Evolutionary conservation across 2,888 invertebrate genomes (phyloP).

Genomic region (Fragum whitleyi): DNA sequence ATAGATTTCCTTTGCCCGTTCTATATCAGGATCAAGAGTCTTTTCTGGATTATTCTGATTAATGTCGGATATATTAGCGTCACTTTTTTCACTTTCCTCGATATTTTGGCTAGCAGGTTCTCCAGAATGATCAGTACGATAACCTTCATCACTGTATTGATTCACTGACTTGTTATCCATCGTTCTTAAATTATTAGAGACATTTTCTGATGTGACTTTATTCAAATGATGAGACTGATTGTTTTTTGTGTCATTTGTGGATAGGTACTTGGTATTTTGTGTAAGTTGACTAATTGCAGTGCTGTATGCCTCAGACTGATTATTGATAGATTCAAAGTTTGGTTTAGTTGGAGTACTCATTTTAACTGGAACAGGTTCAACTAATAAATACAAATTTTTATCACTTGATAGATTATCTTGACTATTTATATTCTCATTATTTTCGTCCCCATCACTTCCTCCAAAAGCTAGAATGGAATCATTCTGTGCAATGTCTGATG

Average conservation of each 20-base stretch:
- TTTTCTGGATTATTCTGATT: slow-evolving; percentile 27
- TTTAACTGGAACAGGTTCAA: slow-evolving; percentile 59
- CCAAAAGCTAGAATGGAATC: slow-evolving; percentile 66
- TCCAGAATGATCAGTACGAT: slow-evolving; percentile 38
- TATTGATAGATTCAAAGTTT: slow-evolving; percentile 34
- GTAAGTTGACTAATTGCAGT: slow-evolving; percentile 43
- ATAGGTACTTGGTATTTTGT: slow-evolving; percentile 50
- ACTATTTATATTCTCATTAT: slow-evolving; percentile 20
- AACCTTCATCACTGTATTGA: slow-evolving; percentile 60
- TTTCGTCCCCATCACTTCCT: slow-evolving; percentile 47
- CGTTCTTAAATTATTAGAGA: neutral
- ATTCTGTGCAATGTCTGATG: slow-evolving; percentile 53
- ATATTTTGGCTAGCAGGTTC: slow-evolving; percentile 31
- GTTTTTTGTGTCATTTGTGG: slow-evolving; percentile 29
- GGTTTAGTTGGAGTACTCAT: slow-evolving; percentile 66
- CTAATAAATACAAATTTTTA: slow-evolving; percentile 49
- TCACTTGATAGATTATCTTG: slow-evolving; percentile 42
- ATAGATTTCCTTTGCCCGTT: slow-evolving; percentile 76
- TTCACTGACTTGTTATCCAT: slow-evolving; percentile 44
- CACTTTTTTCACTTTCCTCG: slow-evolving; percentile 12
- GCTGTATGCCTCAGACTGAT: slow-evolving; percentile 46
- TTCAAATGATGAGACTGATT: neutral
- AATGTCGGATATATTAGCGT: slow-evolving; percentile 24
- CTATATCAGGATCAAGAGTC: slow-evolving; percentile 62
- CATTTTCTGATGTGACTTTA: neutral